Percentiles rank a stretch among this genome's conserved stretches.
Evolutionary conservation across 2,113 vertebrate species (phyloP).

Genomic region (Lagopus muta): DNA sequence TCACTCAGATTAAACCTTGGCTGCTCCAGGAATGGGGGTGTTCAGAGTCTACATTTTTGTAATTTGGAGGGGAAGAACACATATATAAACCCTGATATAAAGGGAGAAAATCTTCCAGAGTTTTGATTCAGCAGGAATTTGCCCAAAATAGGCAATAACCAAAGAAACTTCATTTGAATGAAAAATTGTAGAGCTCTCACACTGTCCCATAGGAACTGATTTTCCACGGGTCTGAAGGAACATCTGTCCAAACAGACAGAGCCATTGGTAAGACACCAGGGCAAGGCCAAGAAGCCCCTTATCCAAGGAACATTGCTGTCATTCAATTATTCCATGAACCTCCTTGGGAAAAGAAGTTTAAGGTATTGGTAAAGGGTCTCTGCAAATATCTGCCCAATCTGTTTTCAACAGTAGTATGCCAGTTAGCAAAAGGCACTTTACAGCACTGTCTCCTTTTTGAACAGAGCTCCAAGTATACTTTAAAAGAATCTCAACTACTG

Average conservation of each 20-base stretch:
- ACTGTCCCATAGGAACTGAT: not conserved
- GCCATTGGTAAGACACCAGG: not conserved
- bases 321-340: not conserved
- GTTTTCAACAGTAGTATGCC: not conserved
- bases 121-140: not conserved
- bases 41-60: constrained; percentile 12
- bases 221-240: not conserved
- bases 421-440: not conserved
- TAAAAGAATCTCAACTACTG: not conserved
- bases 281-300: not conserved
- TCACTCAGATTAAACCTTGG: constrained; percentile 46
- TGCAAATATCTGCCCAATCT: not conserved
- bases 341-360: not conserved
- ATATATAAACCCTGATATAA: not conserved
- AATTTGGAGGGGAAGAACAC: not conserved
- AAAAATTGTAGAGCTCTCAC: not conserved
- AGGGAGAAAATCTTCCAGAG: not conserved
- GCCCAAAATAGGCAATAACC: not conserved
- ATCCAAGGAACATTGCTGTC: not conserved
- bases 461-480: not conserved
- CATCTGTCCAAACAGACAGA: not conserved
- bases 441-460: not conserved
- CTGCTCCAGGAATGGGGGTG: not conserved
- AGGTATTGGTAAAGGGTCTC: not conserved
- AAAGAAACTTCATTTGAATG: not conserved